phyloP scores from a whole-genome alignment of 1,140 invertebrate species.

The Rhyzopertha dominica region DNA sequence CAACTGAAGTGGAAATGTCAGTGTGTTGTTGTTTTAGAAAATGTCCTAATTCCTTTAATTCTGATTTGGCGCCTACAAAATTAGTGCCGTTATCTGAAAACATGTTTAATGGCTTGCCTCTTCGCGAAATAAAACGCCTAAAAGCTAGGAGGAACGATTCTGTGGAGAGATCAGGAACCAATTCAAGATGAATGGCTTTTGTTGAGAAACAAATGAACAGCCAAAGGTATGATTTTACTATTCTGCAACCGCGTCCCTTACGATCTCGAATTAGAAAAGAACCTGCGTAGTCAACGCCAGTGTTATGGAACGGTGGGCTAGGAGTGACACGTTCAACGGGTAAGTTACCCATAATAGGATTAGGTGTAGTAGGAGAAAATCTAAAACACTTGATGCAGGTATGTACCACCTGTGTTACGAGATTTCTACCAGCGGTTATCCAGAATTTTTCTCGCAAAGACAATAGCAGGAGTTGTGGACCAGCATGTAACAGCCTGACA shows the following conservation, averaged over 20 bases:
- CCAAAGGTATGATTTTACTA: constrained; percentile 20
- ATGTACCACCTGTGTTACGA: constrained; percentile 9
- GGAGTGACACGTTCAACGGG: constrained; percentile 17
- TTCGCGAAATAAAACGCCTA: constrained; percentile 33
- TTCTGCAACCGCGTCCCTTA: constrained; percentile 24
- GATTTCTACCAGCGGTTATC: constrained; percentile 8
- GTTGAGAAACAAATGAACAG: constrained; percentile 7
- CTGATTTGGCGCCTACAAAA: constrained; percentile 12
- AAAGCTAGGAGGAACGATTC: constrained; percentile 30
- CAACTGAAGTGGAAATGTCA: no score
- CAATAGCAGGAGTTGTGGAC: constrained; percentile 19
- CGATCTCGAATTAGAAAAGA: constrained; percentile 24
- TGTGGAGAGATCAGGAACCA: constrained; percentile 22
- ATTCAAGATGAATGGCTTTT: constrained; percentile 35
- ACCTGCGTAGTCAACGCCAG: constrained; percentile 32
- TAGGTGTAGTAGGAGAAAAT: constrained; percentile 10
- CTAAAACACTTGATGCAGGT: constrained; percentile 22
- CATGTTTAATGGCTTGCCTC: constrained; percentile 29
- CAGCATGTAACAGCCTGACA: constrained; percentile 20
- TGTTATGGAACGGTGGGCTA: constrained; percentile 23
- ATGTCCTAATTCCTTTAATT: no score
- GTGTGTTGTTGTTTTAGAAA: no score
- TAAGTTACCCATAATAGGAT: constrained; percentile 31
- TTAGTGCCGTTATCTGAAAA: constrained; percentile 16
- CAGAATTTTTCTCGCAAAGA: constrained; percentile 16